phyloP scores from a whole-genome alignment of 2,888 invertebrate species.

The Ephialtes manifestator region DNA sequence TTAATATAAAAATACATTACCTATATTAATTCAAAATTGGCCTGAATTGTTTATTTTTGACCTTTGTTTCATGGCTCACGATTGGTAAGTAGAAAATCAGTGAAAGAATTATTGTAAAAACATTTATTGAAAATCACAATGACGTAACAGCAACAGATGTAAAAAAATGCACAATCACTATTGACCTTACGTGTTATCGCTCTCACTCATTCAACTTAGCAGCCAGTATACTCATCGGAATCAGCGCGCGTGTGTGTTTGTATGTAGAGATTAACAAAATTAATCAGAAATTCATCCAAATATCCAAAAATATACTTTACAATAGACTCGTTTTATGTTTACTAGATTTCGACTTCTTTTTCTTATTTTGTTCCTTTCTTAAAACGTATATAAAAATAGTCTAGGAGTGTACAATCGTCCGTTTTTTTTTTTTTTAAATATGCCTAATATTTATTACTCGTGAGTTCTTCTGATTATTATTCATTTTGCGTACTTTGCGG shows the following conservation, averaged over 20 bases:
- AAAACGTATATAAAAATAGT: conserved; percentile 83
- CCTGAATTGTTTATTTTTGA: conserved; percentile 34
- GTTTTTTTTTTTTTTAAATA: conserved; percentile 72
- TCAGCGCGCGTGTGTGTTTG: conserved; percentile 54
- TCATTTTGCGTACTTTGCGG: conserved; percentile 6
- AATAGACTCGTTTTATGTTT: conserved; percentile 57
- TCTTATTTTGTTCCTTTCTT: conserved; percentile 68
- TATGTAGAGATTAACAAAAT: conserved; percentile 70
- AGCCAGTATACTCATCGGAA: conserved; percentile 67
- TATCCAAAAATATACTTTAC: conserved; percentile 75
- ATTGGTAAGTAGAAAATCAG: conserved; percentile 14
- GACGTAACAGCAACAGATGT: conserved; percentile 77
- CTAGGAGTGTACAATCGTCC: conserved; percentile 78
- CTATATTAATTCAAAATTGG: conserved; percentile 74
- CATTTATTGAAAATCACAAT: conserved; percentile 82
- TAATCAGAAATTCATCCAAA: conserved; percentile 74
- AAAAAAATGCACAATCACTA: conserved; percentile 75
- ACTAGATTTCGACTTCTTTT: conserved; percentile 48
- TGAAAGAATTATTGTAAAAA: conserved; percentile 64
- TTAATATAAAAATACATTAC: conserved; percentile 76
- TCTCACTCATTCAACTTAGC: conserved; percentile 69
- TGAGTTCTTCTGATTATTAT: conserved; percentile 23
- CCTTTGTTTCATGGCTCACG: neutral
- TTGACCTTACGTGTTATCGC: conserved; percentile 69
- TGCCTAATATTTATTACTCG: conserved; percentile 48